phyloP scores from a whole-genome alignment of 2,797 vertebrate genomes.

The Danio tinwini region DNA sequence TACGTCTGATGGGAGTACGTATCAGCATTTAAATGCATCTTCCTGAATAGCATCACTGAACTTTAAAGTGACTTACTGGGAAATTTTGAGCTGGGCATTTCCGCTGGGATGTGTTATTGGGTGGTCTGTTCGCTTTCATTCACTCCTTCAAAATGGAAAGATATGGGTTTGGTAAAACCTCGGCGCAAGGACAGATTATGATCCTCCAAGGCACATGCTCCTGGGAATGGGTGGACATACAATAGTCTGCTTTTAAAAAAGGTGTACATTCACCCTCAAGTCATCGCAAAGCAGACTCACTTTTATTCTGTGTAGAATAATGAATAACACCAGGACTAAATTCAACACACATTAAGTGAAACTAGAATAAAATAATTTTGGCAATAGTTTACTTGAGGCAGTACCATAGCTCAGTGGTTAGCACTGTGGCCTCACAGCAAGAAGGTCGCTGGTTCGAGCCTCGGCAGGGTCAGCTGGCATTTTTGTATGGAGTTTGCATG shows the following conservation, averaged over 20 bases:
- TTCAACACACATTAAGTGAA: background rate
- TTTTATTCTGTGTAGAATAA: too few species aligned
- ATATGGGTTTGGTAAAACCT: slow-evolving; percentile 29
- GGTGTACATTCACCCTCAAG: background rate
- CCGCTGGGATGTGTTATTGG: slow-evolving; percentile 21
- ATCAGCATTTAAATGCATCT: slow-evolving; percentile 9
- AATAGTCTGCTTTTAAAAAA: background rate
- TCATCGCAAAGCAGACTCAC: background rate
- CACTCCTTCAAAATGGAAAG: slow-evolving; percentile 1
- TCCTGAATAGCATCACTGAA: slow-evolving; percentile 20
- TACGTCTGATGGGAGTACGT: background rate
- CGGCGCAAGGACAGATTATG: background rate
- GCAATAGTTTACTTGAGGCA: too few species aligned
- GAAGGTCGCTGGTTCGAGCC: too few species aligned
- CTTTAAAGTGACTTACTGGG: slow-evolving; percentile 19
- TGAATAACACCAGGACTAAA: background rate
- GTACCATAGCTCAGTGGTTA: too few species aligned
- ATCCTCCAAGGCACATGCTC: slow-evolving; percentile 17
- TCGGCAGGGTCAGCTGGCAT: too few species aligned
- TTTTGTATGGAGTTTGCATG: too few species aligned
- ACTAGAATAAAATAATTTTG: too few species aligned
- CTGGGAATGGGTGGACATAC: background rate
- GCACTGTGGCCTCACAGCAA: too few species aligned
- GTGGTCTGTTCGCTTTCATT: slow-evolving; percentile 10
- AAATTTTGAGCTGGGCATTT: slow-evolving; percentile 29